Conservation (phyloP, 2,113 vertebrate species). For the Clarias magur region DNA sequence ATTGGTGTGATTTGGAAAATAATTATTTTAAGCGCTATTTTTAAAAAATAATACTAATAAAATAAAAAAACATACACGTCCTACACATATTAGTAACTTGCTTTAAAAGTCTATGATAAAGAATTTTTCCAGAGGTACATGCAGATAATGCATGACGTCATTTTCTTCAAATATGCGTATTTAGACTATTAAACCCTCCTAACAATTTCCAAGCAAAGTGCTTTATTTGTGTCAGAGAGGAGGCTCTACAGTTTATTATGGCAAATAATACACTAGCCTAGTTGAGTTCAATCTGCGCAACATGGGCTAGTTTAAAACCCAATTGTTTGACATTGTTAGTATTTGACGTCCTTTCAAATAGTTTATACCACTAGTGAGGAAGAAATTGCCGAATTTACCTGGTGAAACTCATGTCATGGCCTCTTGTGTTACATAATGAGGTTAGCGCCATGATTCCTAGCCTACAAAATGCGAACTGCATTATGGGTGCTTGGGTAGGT, state of each 20-base stretch:
- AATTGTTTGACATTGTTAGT: not conserved
- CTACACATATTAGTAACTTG: constrained; percentile 2
- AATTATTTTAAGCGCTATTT: not conserved
- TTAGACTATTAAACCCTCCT: not conserved
- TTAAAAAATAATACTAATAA: too few species aligned
- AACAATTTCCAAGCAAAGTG: not conserved
- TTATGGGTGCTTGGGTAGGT: not conserved
- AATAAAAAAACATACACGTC: not conserved
- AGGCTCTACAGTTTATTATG: not conserved
- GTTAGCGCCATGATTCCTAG: not conserved
- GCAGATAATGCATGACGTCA: constrained; percentile 1
- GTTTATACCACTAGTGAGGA: too few species aligned
- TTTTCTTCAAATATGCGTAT: not conserved
- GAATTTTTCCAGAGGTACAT: not conserved
- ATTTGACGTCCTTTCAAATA: too few species aligned
- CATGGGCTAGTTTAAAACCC: not conserved
- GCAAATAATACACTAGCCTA: not conserved
- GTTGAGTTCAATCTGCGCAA: not conserved
- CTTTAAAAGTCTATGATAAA: not conserved
- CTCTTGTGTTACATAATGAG: not conserved
- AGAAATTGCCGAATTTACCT: not conserved
- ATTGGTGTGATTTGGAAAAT: not conserved
- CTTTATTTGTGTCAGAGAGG: not conserved
- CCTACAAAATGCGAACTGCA: not conserved
- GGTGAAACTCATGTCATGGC: not conserved